Evolutionary conservation across 2,797 vertebrate species (phyloP).

Genomic region (Acridotheres tristis): DNA sequence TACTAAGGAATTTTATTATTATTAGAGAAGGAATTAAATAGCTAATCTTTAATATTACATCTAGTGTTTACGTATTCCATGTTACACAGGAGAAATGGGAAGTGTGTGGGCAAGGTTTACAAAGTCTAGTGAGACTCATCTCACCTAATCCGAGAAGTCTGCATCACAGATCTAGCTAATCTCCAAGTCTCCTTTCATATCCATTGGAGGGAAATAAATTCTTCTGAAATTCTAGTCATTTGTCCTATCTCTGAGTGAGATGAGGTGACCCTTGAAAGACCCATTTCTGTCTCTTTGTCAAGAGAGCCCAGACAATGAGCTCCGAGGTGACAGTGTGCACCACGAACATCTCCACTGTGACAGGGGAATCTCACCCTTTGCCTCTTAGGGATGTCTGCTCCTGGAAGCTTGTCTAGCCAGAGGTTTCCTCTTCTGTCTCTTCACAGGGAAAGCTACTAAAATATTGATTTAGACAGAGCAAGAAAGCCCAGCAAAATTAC

Average conservation of each 20-base stretch:
- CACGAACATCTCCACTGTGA: not conserved
- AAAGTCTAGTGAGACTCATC: not conserved
- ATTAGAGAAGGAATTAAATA: not conserved
- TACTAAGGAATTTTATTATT: not conserved
- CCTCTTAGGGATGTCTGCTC: not conserved
- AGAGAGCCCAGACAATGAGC: not conserved
- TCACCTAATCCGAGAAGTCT: not conserved
- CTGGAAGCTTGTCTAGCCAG: not conserved
- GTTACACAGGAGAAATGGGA: not conserved
- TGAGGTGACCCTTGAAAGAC: slow-evolving; percentile 26
- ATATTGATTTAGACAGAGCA: not conserved
- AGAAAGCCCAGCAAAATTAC: not conserved
- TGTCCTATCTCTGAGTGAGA: not conserved
- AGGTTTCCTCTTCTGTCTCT: not conserved
- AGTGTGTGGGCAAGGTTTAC: not conserved
- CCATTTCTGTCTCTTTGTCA: slow-evolving; percentile 28
- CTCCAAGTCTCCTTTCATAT: not conserved
- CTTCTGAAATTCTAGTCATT: slow-evolving; percentile 22
- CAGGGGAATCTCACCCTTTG: not conserved
- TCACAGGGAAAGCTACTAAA: not conserved
- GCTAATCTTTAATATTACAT: not conserved
- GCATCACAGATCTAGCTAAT: not conserved
- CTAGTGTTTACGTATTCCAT: not conserved
- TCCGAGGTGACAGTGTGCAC: not conserved
- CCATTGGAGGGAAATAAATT: slow-evolving; percentile 31